Evolutionary conservation across 2,797 vertebrate genomes (phyloP).

Genomic region (Allobates femoralis): DNA sequence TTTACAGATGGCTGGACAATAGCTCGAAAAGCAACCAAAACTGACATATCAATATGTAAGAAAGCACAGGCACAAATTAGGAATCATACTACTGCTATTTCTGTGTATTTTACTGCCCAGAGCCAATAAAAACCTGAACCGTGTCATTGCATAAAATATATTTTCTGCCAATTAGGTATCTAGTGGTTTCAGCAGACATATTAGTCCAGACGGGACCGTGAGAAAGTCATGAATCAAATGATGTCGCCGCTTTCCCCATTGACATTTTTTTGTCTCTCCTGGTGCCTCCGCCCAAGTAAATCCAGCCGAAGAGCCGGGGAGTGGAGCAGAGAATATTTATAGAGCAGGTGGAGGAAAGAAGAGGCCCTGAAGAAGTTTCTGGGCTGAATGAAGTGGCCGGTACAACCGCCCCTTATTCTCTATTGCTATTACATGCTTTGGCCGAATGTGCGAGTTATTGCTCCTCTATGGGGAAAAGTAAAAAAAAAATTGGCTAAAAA

Average conservation of each 20-base stretch:
- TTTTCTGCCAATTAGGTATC: neutral
- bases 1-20: too few relatives aligned
- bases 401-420: neutral
- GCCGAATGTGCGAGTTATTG: too few relatives aligned
- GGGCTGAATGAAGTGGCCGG: conserved; percentile 38
- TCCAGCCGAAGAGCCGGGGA: conserved; percentile 44
- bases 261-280: conserved; percentile 14
- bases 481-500: too few relatives aligned
- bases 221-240: conserved; percentile 46
- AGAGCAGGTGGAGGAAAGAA: conserved; percentile 45
- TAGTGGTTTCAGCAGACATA: neutral
- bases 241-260: conserved; percentile 26
- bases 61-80: neutral
- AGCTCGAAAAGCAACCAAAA: neutral
- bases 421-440: too few relatives aligned
- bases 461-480: too few relatives aligned
- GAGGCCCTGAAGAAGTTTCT: conserved; percentile 34
- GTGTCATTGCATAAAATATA: conserved; percentile 7
- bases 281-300: conserved; percentile 50
- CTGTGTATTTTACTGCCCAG: neutral
- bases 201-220: conserved; percentile 12
- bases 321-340: conserved; percentile 59
- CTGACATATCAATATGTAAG: neutral
- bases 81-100: neutral
- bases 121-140: conserved; percentile 1